A percentile compares a stretch with the other conserved stretches of the same genome.
These are phyloP conservation scores for Chaetodon trifascialis DNA, from an alignment of 2,113 vertebrate species.

Conservation along the genomic window DNA sequence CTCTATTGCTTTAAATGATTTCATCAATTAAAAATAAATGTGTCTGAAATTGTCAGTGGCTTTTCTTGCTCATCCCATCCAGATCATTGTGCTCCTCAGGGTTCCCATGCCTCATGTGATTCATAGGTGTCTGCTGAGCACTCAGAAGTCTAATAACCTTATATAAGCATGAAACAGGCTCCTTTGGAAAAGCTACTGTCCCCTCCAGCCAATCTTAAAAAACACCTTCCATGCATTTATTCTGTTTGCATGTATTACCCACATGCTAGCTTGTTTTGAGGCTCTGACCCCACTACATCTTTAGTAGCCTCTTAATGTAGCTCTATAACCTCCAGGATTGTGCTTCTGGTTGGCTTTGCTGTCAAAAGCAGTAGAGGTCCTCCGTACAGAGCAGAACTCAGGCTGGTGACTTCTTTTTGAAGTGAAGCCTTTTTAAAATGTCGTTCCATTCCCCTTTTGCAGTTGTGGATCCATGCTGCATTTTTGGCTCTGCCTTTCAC, in stretches of 20 bases:
- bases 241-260: background rate
- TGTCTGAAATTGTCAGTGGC: background rate
- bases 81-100: too few relatives aligned
- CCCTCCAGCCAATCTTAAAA: background rate
- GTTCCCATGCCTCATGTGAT: too few relatives aligned
- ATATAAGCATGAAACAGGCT: too few relatives aligned
- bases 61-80: background rate
- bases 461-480: background rate
- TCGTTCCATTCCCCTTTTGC: background rate
- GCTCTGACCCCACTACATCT: background rate
- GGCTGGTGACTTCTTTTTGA: background rate
- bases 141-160: too few relatives aligned
- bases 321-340: background rate
- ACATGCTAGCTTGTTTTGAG: background rate
- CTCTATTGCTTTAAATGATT: conserved; percentile 1
- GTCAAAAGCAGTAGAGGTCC: too few relatives aligned
- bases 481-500: background rate
- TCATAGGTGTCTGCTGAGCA: too few relatives aligned
- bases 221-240: background rate
- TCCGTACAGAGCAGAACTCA: background rate
- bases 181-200: background rate
- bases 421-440: too few relatives aligned
- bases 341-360: background rate
- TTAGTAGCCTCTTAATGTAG: background rate
- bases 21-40: background rate